Conservation (phyloP, 2,113 vertebrate genomes). For the Solenodon paradoxus region DNA sequence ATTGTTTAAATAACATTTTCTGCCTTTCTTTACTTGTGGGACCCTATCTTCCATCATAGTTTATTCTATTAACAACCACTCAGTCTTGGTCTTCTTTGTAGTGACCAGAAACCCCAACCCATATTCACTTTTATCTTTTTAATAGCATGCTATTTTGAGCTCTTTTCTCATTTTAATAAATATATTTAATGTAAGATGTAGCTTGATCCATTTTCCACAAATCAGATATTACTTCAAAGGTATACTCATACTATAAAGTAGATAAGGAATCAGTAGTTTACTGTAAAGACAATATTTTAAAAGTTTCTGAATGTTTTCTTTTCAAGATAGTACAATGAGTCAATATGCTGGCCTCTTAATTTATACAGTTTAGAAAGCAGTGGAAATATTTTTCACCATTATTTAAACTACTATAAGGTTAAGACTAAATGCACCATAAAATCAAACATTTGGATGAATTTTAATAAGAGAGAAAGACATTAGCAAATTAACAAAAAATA, state of each 20-base stretch:
- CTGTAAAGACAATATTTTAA: background rate
- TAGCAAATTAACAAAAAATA: background rate
- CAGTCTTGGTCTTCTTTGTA: rapidly evolving
- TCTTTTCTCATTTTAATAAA: background rate
- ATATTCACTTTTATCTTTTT: background rate
- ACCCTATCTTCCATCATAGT: background rate
- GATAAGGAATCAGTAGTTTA: background rate
- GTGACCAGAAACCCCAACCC: background rate
- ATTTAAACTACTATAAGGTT: background rate
- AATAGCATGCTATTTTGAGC: background rate
- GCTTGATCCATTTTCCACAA: background rate
- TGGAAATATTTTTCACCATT: background rate
- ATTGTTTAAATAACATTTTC: background rate
- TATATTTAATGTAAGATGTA: background rate
- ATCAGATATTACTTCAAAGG: background rate
- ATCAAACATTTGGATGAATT: background rate
- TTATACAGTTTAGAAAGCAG: background rate
- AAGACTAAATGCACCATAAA: background rate
- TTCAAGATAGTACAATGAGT: background rate
- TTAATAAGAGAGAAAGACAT: background rate
- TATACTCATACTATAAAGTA: no score
- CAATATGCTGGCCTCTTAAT: background rate
- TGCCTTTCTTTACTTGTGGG: no score
- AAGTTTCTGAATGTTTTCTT: background rate
- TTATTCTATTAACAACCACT: background rate